Conservation (phyloP, 2,888 invertebrate genomes). For the Rhamnusium bicolor region DNA sequence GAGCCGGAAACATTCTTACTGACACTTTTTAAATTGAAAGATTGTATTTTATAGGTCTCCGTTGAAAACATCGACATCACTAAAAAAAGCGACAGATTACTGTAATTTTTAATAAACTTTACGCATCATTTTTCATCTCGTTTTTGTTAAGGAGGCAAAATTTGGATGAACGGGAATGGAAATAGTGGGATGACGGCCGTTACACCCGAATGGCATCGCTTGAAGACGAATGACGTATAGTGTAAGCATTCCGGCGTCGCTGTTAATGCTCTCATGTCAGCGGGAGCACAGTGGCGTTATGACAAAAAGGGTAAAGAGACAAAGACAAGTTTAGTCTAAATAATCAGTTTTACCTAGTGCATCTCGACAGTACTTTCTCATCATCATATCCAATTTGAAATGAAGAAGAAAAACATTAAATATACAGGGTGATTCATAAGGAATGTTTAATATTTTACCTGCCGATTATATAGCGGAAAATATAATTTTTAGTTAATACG, state of each 20-base stretch:
- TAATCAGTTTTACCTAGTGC: no score
- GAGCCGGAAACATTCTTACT: conserved; percentile 45
- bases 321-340: no score
- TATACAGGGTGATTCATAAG: no score
- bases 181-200: conserved; percentile 46
- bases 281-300: conserved; percentile 17
- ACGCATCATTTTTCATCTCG: conserved; percentile 25
- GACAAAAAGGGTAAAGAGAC: neutral
- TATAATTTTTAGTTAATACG: no score
- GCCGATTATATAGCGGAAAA: no score
- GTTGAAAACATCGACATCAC: conserved; percentile 2
- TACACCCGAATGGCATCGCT: conserved; percentile 51
- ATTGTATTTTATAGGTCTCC: conserved; percentile 52
- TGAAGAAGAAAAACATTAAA: no score
- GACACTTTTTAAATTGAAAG: conserved; percentile 54
- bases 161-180: conserved; percentile 26
- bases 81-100: conserved; percentile 24
- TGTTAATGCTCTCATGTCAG: conserved; percentile 59
- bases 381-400: no score
- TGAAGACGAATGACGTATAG: conserved; percentile 58
- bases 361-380: no score
- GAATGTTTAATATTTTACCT: no score
- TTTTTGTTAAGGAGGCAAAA: conserved; percentile 24
- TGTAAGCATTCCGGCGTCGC: conserved; percentile 57
- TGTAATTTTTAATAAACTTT: conserved; percentile 36